Base-by-base conservation (phyloP, 2,888 invertebrate species). In the Pseudococcus longispinus region DNA sequence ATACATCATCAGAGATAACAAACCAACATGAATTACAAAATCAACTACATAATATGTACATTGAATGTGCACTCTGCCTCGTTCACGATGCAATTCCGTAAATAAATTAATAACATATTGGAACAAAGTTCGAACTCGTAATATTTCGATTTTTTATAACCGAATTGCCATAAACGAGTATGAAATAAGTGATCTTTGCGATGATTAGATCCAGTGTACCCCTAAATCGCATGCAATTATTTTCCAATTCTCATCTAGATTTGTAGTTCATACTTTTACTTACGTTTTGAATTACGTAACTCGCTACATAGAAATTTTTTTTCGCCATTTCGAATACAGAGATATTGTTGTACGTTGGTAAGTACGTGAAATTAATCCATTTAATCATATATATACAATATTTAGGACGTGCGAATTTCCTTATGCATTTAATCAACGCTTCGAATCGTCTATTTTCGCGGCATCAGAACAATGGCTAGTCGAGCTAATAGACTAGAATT, bases 361-460 rank as follows among this genome's bases (percentile, higher is more conserved):
- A 32, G 29, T 37, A 37, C 8, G 15, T 29, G 29, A 26, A 29
- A 70, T 70, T 70, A 26, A 70, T 29, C 70, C 15, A 70, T 70
- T 18, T 13, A 70, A 70, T 70, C 29, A 15, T 23, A 60, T 9
- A 23, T 3, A 13, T n/a, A 60, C 23, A 23, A 60, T 60, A 70
- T 32, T 18, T 70, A 70, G 70, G 70, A 4, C 70, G 70, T 70
- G 70, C 70, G 70, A 70, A 70, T 70, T 70, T 29, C 29, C 70
- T 29, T 29, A 29, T 29, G 29, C 5, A 70, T 70, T 70, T 70
- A 70, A 70, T 70, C 70, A 29, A 29, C 70, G 70, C 70, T 29
- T 23, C 60, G 29, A 70, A 15, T 70, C 13, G 29, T 70, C 29
- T 70, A 29, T 32, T 70, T 70, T 70, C 29, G 70, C 13, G 6